phyloP scores from a whole-genome alignment of 2,888 invertebrate genomes.

The Syrphus vitripennis region DNA sequence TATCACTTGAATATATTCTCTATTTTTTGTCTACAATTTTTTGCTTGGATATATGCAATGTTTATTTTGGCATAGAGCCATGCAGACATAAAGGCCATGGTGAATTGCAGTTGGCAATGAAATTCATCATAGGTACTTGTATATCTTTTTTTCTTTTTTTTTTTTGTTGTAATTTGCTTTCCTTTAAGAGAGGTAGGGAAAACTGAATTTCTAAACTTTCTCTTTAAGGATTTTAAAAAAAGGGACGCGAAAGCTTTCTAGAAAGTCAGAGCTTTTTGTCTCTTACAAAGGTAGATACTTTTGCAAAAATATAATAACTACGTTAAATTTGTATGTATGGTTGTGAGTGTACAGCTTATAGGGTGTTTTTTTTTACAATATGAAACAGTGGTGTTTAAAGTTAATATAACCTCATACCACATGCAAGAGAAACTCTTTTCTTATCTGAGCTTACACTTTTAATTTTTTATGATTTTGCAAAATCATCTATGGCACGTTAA shows the following conservation, averaged over 20 bases:
- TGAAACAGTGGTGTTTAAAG: too few species aligned
- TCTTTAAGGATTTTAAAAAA: background rate
- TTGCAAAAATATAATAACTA: too few species aligned
- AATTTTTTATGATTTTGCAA: too few species aligned
- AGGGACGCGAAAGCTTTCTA: slow-evolving; percentile 5
- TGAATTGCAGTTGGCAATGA: slow-evolving; percentile 67
- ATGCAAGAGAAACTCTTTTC: too few species aligned
- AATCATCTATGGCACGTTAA: too few species aligned
- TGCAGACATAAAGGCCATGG: slow-evolving; percentile 69
- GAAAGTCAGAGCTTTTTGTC: background rate
- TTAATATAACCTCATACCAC: too few species aligned
- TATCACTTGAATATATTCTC: background rate
- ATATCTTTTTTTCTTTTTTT: background rate
- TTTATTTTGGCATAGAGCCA: slow-evolving; percentile 64
- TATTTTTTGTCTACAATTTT: background rate
- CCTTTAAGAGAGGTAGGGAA: background rate
- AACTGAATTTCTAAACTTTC: background rate
- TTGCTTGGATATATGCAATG: slow-evolving; percentile 32
- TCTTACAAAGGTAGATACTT: background rate
- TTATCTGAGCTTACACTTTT: too few species aligned
- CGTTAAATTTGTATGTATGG: background rate
- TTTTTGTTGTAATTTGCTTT: background rate
- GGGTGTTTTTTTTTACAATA: too few species aligned
- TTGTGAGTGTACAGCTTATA: too few species aligned
- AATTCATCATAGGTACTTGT: slow-evolving; percentile 14